A percentile compares a stretch with the other conserved stretches of the same genome.
phyloP scores from a whole-genome alignment of 92 coral and sea anemone species.

The Virgularia gustaviana region DNA sequence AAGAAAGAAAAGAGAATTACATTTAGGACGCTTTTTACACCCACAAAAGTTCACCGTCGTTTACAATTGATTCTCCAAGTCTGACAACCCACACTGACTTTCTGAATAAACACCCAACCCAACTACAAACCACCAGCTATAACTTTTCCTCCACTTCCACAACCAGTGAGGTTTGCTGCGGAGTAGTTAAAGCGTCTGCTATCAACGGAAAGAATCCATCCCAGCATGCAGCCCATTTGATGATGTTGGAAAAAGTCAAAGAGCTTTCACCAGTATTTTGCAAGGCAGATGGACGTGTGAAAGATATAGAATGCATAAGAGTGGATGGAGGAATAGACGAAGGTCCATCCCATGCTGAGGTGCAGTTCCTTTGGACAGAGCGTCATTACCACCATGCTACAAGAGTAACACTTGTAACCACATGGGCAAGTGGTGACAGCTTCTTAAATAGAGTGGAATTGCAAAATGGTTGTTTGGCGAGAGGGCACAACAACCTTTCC shows the following conservation, averaged over 20 bases:
- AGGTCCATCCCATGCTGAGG: slow-evolving; percentile 47
- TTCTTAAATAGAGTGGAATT: slow-evolving; percentile 44
- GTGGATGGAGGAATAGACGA: slow-evolving; percentile 51
- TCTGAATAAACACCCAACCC: no score
- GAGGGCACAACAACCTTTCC: slow-evolving; percentile 44
- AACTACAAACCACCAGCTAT: no score
- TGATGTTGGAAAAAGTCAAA: not conserved
- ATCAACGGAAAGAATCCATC: no score
- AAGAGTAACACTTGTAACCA: slow-evolving; percentile 34
- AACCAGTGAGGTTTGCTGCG: no score
- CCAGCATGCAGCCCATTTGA: slow-evolving; percentile 18
- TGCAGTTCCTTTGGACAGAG: slow-evolving; percentile 47
- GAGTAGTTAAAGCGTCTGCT: no score
- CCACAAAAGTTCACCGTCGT: no score
- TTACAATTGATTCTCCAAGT: not conserved
- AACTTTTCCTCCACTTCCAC: no score
- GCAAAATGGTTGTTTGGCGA: slow-evolving; percentile 53
- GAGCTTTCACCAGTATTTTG: not conserved
- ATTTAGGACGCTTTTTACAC: slow-evolving; percentile 29
- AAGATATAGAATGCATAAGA: slow-evolving; percentile 30
- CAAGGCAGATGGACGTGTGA: not conserved
- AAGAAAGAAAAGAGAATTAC: slow-evolving; percentile 50
- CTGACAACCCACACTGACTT: no score
- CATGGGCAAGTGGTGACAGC: slow-evolving; percentile 54
- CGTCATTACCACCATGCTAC: slow-evolving; percentile 21